These are phyloP conservation scores for Planococcus citri DNA, from an alignment of 1,140 invertebrate species.

Conservation along the genomic window DNA sequence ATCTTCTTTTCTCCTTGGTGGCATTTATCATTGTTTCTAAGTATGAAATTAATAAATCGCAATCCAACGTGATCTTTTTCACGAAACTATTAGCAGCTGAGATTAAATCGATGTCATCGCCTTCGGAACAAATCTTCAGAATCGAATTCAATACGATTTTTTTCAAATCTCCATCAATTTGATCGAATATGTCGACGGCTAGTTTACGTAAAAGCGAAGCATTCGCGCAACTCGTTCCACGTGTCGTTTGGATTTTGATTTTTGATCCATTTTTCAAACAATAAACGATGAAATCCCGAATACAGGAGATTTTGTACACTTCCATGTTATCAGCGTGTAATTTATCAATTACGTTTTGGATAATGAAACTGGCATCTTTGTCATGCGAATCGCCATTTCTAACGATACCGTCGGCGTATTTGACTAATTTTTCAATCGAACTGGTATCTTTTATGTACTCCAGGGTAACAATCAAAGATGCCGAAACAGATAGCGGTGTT, in stretches of 20 bases:
- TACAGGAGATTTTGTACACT: not conserved
- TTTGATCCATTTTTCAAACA: not conserved
- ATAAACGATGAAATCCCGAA: not conserved
- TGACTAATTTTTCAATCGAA: not conserved
- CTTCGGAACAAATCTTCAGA: not conserved
- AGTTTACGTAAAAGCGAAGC: not conserved
- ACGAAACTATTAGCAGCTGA: constrained; percentile 4
- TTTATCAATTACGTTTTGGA: not conserved
- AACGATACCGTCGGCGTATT: not conserved
- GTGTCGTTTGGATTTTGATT: not conserved
- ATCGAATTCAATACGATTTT: not conserved
- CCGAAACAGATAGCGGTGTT: not conserved
- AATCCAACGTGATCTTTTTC: constrained; percentile 5
- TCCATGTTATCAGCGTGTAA: not conserved
- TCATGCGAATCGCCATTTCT: not conserved
- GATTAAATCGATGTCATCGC: not conserved
- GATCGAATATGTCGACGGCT: not conserved
- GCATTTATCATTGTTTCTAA: not conserved
- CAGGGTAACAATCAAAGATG: not conserved
- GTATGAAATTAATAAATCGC: not conserved
- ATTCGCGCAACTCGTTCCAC: not conserved
- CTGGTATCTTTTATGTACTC: not conserved
- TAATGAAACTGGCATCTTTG: not conserved
- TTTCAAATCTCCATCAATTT: not conserved
- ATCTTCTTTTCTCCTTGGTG: not conserved